phyloP scores from a whole-genome alignment of 2,888 invertebrate genomes.

The Sturmia bella region DNA sequence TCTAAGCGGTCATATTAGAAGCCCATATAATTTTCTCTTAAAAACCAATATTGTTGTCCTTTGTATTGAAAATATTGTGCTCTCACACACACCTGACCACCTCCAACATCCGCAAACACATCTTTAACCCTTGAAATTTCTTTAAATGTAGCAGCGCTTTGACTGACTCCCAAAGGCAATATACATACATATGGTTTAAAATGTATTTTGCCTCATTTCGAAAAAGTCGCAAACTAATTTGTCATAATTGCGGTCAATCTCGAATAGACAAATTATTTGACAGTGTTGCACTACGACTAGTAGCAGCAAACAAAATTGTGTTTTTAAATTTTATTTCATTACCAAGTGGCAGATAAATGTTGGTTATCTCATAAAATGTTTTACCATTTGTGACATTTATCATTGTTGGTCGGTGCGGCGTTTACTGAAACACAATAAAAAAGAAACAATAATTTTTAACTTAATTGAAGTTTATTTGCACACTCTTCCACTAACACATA shows the following conservation, averaged over 20 bases:
- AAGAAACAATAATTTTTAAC: slow-evolving; percentile 56
- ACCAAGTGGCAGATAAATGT: slow-evolving; percentile 42
- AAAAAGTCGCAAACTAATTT: slow-evolving; percentile 56
- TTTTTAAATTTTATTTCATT: slow-evolving; percentile 29
- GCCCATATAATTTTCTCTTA: no score
- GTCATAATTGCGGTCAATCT: slow-evolving; percentile 59
- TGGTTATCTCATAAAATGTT: slow-evolving; percentile 61
- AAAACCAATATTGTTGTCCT: no score
- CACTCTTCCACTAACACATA: neutral
- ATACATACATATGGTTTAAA: no score
- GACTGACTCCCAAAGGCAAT: no score
- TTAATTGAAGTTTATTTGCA: slow-evolving; percentile 64
- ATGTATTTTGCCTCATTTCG: no score
- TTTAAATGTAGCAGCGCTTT: no score
- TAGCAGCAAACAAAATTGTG: slow-evolving; percentile 47
- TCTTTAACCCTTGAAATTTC: no score
- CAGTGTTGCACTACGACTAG: slow-evolving; percentile 43
- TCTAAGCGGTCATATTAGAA: no score
- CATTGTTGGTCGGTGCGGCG: slow-evolving; percentile 30
- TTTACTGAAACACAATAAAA: slow-evolving; percentile 32
- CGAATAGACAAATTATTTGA: slow-evolving; percentile 47
- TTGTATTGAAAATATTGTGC: no score
- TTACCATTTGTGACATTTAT: slow-evolving; percentile 63
- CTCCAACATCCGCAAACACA: no score
- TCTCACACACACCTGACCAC: no score